Base-by-base conservation (phyloP, 2,113 vertebrate genomes). In the Indicator maculatus region DNA sequence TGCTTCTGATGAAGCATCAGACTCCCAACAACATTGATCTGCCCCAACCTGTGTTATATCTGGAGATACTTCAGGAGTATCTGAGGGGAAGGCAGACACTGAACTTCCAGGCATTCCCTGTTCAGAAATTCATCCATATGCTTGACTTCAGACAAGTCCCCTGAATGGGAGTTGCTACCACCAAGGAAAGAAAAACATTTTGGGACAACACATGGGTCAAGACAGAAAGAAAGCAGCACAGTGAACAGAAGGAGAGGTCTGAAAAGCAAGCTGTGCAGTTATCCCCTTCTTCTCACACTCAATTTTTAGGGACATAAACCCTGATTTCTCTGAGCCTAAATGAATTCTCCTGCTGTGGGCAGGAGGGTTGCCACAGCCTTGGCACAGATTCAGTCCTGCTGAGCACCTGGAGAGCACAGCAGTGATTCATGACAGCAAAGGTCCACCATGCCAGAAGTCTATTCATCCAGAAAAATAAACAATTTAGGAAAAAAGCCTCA, bases 401-500 rank as follows among this genome's bases (percentile, higher is more conserved):
- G 38, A 52, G 33, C 84, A 74, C 87, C 55, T 39, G 71, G 45
- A 38, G 55, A 82, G 75, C 33, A 31, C 78, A 27, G 45, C 5
- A 28, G n/a, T 64, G 86, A 93, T 82, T 90, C 79, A 86, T 3
- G 0, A 71, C 80, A 83, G 33, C 83, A 67, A 52, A 94, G 87
- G 26, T 31, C 67, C 5, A 4, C 72, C 4, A 5, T 4, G 23
- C 38, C 16, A 1, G 8, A 70, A 91, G 53, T 33, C 56, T 60
- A 17, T 78, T 88, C 69, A 53, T 24, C 61, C 67, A 71, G 67
- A 76, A 95, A 96, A 91, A 96, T 4, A 86, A 95, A 89, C 52
- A 58, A 44, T 39, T 79, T 33, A 5, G 9, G 77, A 41, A 73
- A 85, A 80, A 47, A 59, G 36, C n/a, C 52, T 86, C 76, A 56